Evolutionary conservation across 1,140 invertebrate genomes (phyloP), one percentile per base, ranked within the genome.

Genomic region (Catajapyx aquilonaris): DNA sequence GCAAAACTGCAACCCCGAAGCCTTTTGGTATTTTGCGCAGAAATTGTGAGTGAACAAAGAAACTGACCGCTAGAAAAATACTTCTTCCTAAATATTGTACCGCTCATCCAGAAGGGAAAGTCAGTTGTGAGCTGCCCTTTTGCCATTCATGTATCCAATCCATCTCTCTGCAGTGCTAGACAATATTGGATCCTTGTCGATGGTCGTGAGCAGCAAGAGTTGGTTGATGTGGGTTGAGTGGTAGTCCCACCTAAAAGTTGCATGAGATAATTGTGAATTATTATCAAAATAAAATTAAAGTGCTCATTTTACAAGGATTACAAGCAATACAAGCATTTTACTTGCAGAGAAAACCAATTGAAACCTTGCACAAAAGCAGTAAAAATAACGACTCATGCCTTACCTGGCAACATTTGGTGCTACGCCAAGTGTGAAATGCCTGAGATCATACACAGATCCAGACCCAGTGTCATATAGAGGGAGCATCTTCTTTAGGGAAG

Each of bases 241-340:
- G 55, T 98, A 98, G 56, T 98, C 94, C 86, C 93, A 95, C 42
- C n/a, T n/a, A n/a, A n/a, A n/a, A n/a, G n/a, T n/a, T n/a, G n/a
- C n/a, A n/a, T n/a, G n/a, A n/a, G 73, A 55, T 1, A 71, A 72
- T 15, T 65, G 43, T 34, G 32, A 17, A 10, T 9, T 10, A 34
- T 10, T 10, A 34, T 9, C 9, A 10, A 34, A 10, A 9, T n/a
- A n/a, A n/a, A n/a, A n/a, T n/a, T n/a, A n/a, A n/a, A n/a, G n/a
- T n/a, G n/a, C n/a, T n/a, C n/a, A n/a, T n/a, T n/a, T n/a, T n/a
- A n/a, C n/a, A n/a, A n/a, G n/a, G n/a, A n/a, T n/a, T n/a, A n/a
- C n/a, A n/a, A n/a, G n/a, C n/a, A n/a, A n/a, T n/a, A n/a, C n/a
- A n/a, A n/a, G n/a, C n/a, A n/a, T n/a, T n/a, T n/a, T n/a, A n/a